Base-by-base conservation (phyloP, 2,888 invertebrate species). In the Caenorhabditis afra region DNA sequence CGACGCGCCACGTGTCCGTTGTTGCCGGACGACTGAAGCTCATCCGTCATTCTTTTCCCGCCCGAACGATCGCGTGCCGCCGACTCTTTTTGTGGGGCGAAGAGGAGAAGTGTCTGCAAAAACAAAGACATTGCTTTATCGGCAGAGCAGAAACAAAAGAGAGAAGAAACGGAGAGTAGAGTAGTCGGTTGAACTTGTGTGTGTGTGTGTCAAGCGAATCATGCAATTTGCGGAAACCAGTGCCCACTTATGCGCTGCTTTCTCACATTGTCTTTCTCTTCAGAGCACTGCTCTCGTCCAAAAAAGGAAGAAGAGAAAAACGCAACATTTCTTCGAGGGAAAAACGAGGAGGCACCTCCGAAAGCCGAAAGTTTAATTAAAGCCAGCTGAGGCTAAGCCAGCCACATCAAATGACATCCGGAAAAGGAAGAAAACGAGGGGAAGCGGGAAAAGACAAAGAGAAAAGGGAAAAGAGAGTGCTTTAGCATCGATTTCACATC, bases 401-500 rank as follows among this genome's bases (percentile, higher is more conserved):
- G 39, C 47, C 61, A 68, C 67, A 62, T 76, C 75, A 67, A 76
- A 76, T 68, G 67, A 68, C 62, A 76, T 65, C 49, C 49, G 53
- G 47, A 50, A 49, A 74, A 58, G 10, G 50, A 37, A 47, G 47
- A 44, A 18, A 35, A 55, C 61, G 23, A 61, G 41, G 18, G 47
- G 50, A 66, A 47, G 65, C 49, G 41, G n/a, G 29, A 37, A 22
- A 14, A 3, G 23, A 37, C 29, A 29, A 29, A 29, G 62, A 73
- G 64, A 29, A 7, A 29, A 3, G 29, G 29, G n/a, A 41, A 37
- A 22, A 14, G 23, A 37, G 62, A 73, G 64, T 73, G 62, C 73
- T 57, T 73, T 58, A 73, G 73, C 73, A 73, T 73, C 73, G 73
- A 73, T 73, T 73, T 73, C 73, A 58, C 73, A 73, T 73, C 73